Base-by-base conservation (phyloP, 2,888 invertebrate species). In the Melinaea menophilus region DNA sequence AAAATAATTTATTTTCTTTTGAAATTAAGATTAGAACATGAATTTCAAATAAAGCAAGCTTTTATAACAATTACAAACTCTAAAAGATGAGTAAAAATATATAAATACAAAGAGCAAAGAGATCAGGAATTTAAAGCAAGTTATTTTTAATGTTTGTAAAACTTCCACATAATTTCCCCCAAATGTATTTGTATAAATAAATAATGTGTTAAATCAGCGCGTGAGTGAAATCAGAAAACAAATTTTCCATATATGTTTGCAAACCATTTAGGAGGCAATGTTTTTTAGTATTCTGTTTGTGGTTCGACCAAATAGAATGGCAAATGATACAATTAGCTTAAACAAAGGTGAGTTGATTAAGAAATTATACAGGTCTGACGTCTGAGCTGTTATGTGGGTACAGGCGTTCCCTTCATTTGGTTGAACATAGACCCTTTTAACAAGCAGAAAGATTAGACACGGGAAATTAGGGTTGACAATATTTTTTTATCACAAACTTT, bases 291-390 rank as follows among this genome's bases (percentile, higher is more conserved):
- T 79, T 79, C 79, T 70, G 73, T 80, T 78, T 81, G 75, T 70
- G 58, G 61, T 71, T 71, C 68, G 65, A 71, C 71, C 78, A 84
- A 84, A 83, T 79, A 75, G 84, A 87, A 88, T 86, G 74, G 71
- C 66, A 75, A 85, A 87, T 78, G 79, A 79, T 71, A 79, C 79
- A 82, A 85, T 87, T 85, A 88, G 75, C 72, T 69, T 71, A 78
- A 82, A 86, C 85, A 86, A 85, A 86, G 82, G 80, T 78, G 71
- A 74, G 78, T 79, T 85, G 80, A 86, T 86, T 84, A 85, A 83
- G 80, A 82, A 81, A 86, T 84, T 83, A 85, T 81, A 78, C 60
- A 72, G 73, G 70, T 64, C 62, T 66, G 63, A 72, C 77, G 73
- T 75, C 74, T 75, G 75, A 75, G 73, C 71, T 72, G 69, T 75